Conservation (phyloP, 2,888 invertebrate genomes). For the Anaspis maculata region DNA sequence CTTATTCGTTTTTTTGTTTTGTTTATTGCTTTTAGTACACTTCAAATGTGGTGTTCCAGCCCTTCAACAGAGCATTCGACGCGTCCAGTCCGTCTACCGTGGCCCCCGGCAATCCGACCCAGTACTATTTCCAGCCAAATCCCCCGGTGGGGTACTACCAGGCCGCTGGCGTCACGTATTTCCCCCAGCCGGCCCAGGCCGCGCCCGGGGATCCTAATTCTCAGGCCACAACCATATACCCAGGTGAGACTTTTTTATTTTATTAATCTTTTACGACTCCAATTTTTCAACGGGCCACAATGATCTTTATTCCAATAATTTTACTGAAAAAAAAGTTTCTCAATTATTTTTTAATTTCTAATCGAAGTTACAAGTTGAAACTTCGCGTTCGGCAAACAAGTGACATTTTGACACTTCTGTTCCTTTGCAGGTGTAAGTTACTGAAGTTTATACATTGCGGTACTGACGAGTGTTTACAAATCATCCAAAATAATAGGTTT, state of each 20-base stretch:
- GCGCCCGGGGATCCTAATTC: conserved; percentile 31
- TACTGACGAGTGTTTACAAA: too few species aligned
- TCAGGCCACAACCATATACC: conserved; percentile 36
- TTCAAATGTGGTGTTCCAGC: too few species aligned
- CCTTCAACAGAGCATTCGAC: conserved; percentile 47
- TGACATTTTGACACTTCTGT: too few species aligned
- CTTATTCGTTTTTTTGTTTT: too few species aligned
- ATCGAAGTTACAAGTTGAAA: too few species aligned
- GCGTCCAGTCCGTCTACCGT: conserved; percentile 48
- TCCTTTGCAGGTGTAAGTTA: too few species aligned
- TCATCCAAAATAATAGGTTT: too few species aligned
- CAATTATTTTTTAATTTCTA: too few species aligned
- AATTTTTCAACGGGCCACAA: not conserved
- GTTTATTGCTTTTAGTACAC: not conserved
- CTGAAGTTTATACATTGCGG: too few species aligned
- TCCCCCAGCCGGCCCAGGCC: conserved; percentile 23
- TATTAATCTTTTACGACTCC: not conserved
- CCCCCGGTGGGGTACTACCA: conserved; percentile 39
- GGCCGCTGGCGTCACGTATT: conserved; percentile 38
- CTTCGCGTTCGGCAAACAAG: too few species aligned
- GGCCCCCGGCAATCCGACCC: conserved; percentile 37
- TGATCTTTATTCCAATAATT: too few species aligned
- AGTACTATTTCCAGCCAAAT: conserved; percentile 40
- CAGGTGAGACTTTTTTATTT: conserved; percentile 27
- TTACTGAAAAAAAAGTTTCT: too few species aligned